Evolutionary conservation across 2,797 vertebrate genomes (phyloP).

Genomic region (Nothura maculosa): DNA sequence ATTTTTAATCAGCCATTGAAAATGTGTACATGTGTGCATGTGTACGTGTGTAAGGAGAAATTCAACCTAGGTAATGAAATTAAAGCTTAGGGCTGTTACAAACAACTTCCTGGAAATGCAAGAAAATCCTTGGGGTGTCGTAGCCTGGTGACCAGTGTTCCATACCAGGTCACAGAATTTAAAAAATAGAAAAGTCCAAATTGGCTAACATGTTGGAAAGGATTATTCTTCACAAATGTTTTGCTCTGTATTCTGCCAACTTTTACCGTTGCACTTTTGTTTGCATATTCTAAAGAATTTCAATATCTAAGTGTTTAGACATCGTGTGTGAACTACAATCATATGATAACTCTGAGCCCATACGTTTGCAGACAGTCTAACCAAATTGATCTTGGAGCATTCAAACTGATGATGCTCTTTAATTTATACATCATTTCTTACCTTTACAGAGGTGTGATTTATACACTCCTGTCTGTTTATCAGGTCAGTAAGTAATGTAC

Average conservation of each 20-base stretch:
- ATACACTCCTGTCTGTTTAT: not conserved
- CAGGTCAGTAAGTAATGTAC: not conserved
- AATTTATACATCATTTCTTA: not conserved
- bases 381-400: not conserved
- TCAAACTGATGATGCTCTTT: not conserved
- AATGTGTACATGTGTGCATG: accelerated
- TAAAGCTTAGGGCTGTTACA: slow-evolving; percentile 57
- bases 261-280: not conserved
- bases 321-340: not conserved
- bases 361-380: not conserved
- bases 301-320: not conserved
- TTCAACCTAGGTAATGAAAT: not conserved
- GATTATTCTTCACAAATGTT: slow-evolving; percentile 3
- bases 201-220: not conserved
- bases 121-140: slow-evolving; percentile 77
- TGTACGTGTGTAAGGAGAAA: not conserved
- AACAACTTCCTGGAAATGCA: slow-evolving; percentile 71
- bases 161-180: slow-evolving; percentile 45
- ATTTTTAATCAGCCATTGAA: accelerated
- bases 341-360: accelerated
- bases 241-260: not conserved
- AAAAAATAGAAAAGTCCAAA: slow-evolving; percentile 10
- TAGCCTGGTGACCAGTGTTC: slow-evolving; percentile 69
- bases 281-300: slow-evolving; percentile 25
- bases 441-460: not conserved